These are phyloP conservation scores for Mandrillus leucophaeus DNA, from an alignment of 2,113 vertebrate species.

Conservation along the genomic window DNA sequence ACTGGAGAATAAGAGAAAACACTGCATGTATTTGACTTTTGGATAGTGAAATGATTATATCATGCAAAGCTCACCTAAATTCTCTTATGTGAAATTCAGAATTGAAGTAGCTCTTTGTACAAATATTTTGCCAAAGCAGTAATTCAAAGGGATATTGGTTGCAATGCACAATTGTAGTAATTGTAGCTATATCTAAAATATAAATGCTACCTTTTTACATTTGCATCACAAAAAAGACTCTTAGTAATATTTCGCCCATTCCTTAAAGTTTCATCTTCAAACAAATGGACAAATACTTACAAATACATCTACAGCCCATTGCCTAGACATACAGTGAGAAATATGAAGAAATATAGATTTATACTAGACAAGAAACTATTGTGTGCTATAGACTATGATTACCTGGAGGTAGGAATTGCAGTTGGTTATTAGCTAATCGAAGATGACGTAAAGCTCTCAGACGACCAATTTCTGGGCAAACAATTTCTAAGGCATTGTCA, in stretches of 20 bases:
- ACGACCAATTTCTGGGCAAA: conserved; percentile 96
- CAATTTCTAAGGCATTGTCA: conserved; percentile 94
- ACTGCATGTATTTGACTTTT: neutral
- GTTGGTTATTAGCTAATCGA: conserved; percentile 94
- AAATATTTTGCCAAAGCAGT: neutral
- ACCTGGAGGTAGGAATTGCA: conserved; percentile 94
- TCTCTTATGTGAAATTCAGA: neutral
- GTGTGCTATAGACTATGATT: conserved; percentile 15
- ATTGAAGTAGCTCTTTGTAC: neutral
- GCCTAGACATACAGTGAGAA: neutral
- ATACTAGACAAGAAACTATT: neutral
- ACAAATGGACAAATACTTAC: neutral
- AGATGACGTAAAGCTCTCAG: conserved; percentile 94
- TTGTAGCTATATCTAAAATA: neutral
- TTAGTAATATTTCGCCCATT: neutral
- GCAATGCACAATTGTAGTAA: neutral
- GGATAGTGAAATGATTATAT: neutral
- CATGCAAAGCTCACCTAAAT: neutral
- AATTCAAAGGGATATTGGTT: neutral
- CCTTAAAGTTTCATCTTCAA: conserved; percentile 6
- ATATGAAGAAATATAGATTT: neutral
- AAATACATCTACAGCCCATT: neutral
- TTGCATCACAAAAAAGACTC: neutral
- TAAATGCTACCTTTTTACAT: neutral
- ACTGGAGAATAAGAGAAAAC: neutral